A percentile compares a stretch with the other conserved stretches of the same genome.
phyloP scores from a whole-genome alignment of 2,888 invertebrate species.

The Folsomia manolachei region DNA sequence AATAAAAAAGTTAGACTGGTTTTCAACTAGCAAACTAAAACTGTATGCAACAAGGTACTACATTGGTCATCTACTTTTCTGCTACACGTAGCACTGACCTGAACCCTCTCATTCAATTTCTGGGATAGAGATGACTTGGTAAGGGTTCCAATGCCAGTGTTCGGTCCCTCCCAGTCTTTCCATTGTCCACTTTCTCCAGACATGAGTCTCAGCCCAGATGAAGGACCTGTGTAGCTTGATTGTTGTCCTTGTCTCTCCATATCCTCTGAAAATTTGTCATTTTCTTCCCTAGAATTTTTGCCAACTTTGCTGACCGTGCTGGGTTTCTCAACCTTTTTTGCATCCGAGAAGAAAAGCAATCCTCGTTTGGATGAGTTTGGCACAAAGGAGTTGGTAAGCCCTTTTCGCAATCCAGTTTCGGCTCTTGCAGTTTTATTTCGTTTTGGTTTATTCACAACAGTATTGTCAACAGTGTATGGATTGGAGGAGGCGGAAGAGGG shows the following conservation, averaged over 20 bases:
- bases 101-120: not conserved
- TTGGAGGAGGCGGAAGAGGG: not conserved
- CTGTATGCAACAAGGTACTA: no score
- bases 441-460: constrained; percentile 2
- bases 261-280: not conserved
- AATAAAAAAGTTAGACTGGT: no score
- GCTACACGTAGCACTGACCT: not conserved
- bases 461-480: not conserved
- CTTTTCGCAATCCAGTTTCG: constrained; percentile 4
- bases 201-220: not conserved
- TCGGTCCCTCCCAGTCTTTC: not conserved
- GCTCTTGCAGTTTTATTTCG: constrained; percentile 13
- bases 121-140: not conserved
- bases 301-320: no score
- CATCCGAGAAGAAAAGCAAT: constrained; percentile 1
- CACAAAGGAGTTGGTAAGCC: not conserved
- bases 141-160: not conserved
- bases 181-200: not conserved
- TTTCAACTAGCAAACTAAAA: no score
- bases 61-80: not conserved
- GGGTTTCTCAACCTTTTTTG: not conserved
- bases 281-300: not conserved
- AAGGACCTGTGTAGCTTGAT: not conserved
- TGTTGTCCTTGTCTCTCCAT: not conserved
- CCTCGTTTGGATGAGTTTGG: not conserved